Base-by-base conservation (phyloP, 2,113 vertebrate genomes). In the Platycercus adscitus region DNA sequence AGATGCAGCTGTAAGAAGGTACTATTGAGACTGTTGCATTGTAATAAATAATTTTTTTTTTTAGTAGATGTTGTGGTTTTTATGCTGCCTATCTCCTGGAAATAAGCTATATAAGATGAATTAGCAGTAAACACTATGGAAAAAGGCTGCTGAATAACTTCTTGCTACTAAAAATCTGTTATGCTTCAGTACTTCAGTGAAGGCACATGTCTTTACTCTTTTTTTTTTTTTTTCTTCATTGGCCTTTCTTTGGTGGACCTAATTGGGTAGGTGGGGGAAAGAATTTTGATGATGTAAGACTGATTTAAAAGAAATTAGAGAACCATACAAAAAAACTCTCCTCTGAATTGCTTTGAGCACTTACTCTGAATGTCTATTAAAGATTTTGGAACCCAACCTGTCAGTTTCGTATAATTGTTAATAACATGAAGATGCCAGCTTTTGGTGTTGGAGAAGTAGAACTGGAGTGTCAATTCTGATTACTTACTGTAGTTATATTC, bases 91-190 rank as follows among this genome's bases (percentile, higher is more conserved):
- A 4, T 55, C 28, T 88, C 55, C 56, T 94, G 80, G 66, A 95
- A 78, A 89, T 91, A 95, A 84, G 77, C 61, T 93, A 61, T 72
- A 79, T 49, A 43, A 79, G 87, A 91, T 87, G 17, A 79, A 35
- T 75, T 89, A 7, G 47, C 65, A 95, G 88, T 93, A 95, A 95
- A 93, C 76, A 81, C 60, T 81, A 20, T 64, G 41, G 64, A 81
- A 89, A 86, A 94, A 92, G 39, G 43, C 64, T 92, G 72, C 69
- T 64, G 77, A 92, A 35, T 90, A 92, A 81, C 39, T 91, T 94
- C 35, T 66, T 92, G 46, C 55, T 53, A 78, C n/a, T 83, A 65
- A n/a, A 13, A 44, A 6, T 84, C 37, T 88, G 39, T 82, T 65
- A 21, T 5, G 24, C n/a, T 77, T 8, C n/a, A 39, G 28, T 93